These are phyloP conservation scores for Leptopterna dolabrata DNA, from an alignment of 2,888 invertebrate species.

Conservation along the genomic window DNA sequence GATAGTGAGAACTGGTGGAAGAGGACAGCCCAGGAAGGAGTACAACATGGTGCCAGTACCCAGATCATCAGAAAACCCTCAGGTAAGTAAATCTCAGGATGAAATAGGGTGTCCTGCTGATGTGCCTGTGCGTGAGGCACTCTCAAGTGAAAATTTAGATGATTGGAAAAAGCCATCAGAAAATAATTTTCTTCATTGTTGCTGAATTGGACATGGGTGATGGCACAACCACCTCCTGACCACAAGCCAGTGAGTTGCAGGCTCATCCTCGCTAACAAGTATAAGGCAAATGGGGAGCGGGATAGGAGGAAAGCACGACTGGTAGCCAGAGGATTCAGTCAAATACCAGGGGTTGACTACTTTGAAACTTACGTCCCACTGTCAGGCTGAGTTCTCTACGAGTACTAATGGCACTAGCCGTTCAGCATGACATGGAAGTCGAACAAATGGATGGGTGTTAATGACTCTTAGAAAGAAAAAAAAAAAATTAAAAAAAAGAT, in stretches of 20 bases:
- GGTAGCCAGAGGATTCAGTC: background rate
- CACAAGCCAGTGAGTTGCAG: background rate
- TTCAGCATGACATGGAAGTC: background rate
- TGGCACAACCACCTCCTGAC: background rate
- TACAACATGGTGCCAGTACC: background rate
- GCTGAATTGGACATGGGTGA: background rate
- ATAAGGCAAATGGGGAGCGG: background rate
- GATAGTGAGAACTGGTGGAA: background rate
- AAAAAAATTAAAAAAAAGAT: no score
- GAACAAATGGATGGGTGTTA: slow-evolving; percentile 14
- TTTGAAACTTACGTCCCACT: background rate
- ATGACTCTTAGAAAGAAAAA: no score
- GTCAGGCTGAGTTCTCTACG: background rate
- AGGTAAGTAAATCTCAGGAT: background rate
- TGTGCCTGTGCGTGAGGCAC: background rate
- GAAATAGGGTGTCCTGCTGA: background rate
- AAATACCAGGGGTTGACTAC: background rate
- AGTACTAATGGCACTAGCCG: background rate
- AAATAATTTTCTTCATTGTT: background rate
- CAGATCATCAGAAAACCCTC: no score
- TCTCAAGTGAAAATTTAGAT: background rate
- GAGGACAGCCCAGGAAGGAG: background rate
- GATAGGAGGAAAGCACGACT: background rate
- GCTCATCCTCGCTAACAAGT: background rate
- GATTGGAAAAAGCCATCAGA: background rate